Base-by-base conservation (phyloP, 2,888 invertebrate species). In the Blastobasis lacticolella region DNA sequence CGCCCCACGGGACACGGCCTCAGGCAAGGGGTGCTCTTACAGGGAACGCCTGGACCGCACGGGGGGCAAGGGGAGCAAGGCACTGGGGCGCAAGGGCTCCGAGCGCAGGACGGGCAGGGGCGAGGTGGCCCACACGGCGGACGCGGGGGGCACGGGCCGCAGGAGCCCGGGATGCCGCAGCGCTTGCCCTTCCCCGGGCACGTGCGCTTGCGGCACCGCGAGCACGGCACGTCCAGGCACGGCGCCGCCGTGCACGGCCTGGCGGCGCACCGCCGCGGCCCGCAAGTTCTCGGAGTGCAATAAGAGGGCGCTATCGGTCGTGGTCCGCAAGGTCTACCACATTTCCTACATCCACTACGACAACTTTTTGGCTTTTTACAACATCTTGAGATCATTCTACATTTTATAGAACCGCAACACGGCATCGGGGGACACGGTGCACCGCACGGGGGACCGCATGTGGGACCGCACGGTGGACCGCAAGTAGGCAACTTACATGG, bases 1-100 rank as follows among this genome's bases (percentile, higher is more conserved):
- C 75, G 73, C 36, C 80, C 76, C 36, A 80, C 66, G 4, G 78
- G 76, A 54, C 86, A 85, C 4, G 73, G 78, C 9, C 75, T 69
- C 41, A 81, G 49, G 49, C 85, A 84, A 6, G 80, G 81, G 6
- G 75, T 70, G 57, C 77, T 78, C 54, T 59, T 69, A 57, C 81
- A 81, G 37, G 73, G 71, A 36, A 37, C 51, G 46, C 59, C 60
- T 7, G 56, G 57, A 9, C 45, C 7, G 41, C 41, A 10, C 38
- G 60, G 50, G 6, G 59, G 55, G 49, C 67, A 67, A 49, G 64
- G 65, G 37, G 63, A 49, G 41, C 56, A 54, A 5, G 55, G 58
- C 5, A 49, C 10, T 6, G 59, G 59, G 23, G 52, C 53, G 45
- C 64, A 58, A 0, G 61, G 64, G 23, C 23, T 23, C 10, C 37